phyloP scores from a whole-genome alignment of 2,797 vertebrate genomes.

The Schizothorax lantsangensis region DNA sequence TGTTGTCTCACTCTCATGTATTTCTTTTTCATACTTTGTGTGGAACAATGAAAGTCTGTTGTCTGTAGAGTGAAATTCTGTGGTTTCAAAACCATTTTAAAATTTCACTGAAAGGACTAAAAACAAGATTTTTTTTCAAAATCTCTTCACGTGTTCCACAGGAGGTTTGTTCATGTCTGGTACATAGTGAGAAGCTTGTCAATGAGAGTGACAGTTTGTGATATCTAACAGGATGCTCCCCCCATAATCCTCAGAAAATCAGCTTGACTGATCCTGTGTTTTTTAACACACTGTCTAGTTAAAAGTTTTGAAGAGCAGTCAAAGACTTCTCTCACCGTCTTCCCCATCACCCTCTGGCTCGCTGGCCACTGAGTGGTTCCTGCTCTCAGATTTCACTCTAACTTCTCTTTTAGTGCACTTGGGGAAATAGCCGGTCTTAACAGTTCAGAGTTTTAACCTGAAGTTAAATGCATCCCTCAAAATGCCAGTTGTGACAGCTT shows the following conservation, averaged over 20 bases:
- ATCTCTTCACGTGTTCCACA: background rate
- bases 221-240: background rate
- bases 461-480: background rate
- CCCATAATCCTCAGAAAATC: constrained; percentile 39
- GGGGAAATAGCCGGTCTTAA: background rate
- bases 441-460: background rate
- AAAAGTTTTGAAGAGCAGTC: constrained; percentile 36
- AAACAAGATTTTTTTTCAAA: background rate
- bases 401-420: constrained; percentile 26
- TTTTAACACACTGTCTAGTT: constrained; percentile 29
- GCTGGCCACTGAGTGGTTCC: background rate
- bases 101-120: background rate
- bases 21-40: background rate
- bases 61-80: background rate
- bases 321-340: constrained; percentile 21
- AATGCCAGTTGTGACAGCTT: background rate
- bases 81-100: background rate
- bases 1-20: background rate
- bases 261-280: constrained; percentile 29
- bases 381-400: constrained; percentile 10
- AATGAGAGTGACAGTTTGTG: constrained; percentile 30
- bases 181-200: background rate
- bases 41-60: background rate
- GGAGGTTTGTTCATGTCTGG: background rate
- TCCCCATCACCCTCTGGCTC: background rate